A percentile compares a stretch with the other conserved stretches of the same genome.
These are phyloP conservation scores for Patiria miniata DNA, from an alignment of 35 echinoderm and acorn worm species.

Conservation along the genomic window DNA sequence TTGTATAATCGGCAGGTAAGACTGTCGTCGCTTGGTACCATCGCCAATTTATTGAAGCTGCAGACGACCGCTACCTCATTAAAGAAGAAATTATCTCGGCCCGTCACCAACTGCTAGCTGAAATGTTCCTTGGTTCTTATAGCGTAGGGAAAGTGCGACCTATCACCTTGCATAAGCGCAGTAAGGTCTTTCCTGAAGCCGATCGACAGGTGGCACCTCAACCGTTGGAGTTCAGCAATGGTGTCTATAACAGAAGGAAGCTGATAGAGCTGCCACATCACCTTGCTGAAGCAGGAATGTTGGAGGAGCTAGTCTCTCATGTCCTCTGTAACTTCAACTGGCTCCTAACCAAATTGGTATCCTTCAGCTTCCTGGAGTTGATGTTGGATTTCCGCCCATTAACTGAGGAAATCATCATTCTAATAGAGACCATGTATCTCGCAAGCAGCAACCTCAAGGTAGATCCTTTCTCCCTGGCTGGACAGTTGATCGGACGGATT, in stretches of 20 bases:
- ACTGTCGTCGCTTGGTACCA: conserved; percentile 92
- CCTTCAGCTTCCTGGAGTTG: conserved; percentile 68
- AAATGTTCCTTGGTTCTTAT: conserved; percentile 77
- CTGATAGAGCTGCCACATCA: conserved; percentile 80
- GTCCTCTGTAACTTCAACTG: conserved; percentile 79
- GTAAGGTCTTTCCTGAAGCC: conserved; percentile 52
- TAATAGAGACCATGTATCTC: conserved; percentile 65
- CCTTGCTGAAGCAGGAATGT: conserved; percentile 34
- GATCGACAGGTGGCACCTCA: conserved; percentile 80
- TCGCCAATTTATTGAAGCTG: conserved; percentile 87
- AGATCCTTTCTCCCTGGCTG: conserved; percentile 70
- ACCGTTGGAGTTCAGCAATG: conserved; percentile 63
- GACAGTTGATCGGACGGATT: conserved; percentile 72
- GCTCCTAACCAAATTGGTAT: conserved; percentile 73
- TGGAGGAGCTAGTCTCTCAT: conserved; percentile 30
- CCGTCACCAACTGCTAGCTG: conserved; percentile 56
- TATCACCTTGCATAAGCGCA: conserved; percentile 53
- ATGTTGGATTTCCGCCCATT: conserved; percentile 58
- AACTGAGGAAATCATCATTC: conserved; percentile 39
- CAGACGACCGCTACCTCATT: conserved; percentile 51
- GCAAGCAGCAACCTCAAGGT: conserved; percentile 75
- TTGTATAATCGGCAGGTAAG: conserved; percentile 29
- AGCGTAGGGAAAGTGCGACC: conserved; percentile 69
- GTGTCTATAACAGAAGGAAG: conserved; percentile 80
- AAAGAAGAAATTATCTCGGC: not conserved